Base-by-base conservation (phyloP, 2,888 invertebrate species). In the Stenolophus ochropezus region DNA sequence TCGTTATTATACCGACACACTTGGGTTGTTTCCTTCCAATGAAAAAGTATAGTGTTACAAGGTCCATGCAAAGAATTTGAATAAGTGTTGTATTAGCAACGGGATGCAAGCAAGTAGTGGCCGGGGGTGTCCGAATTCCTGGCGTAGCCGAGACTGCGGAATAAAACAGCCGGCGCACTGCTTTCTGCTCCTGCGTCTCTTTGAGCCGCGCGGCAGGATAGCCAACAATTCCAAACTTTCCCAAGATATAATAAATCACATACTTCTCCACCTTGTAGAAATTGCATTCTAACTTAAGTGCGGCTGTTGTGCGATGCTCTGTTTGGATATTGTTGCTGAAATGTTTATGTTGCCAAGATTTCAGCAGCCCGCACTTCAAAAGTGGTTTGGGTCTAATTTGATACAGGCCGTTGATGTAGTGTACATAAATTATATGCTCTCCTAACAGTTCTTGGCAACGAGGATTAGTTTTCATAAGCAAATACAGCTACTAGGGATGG, bases 191-290 rank as follows among this genome's bases (percentile, higher is more conserved):
- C 33, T 8, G 33, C 56, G 56, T 56, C 56, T 56, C 56, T 56
- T 56, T 56, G 56, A 21, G 56, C 56, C 21, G 20, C 11, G 23
- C 56, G 0, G 23, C 76, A 76, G 56, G 53, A 58, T 76, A 76
- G 58, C 76, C 76, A 76, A 76, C 76, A 76, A 76, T 76, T 76
- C 56, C 56, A 56, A 76, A 76, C 76, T 76, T 76, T 76, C 76
- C 56, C 25, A 76, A 56, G 56, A 76, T 76, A 76, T 76, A 76
- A 76, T 76, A 76, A 76, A 76, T 76, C 76, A 76, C 25, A 76
- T 76, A 76, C 76, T 76, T 76, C 76, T 56, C 76, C 76, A 76
- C 76, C 56, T 76, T 76, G 56, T 76, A 58, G 53, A 76, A 76
- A 76, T 76, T 76, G 76, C 76, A 76, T 76, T 76, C 76, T 76